Evolutionary conservation across 2,797 vertebrate genomes (phyloP).

Genomic region (Gephyroberyx darwinii): DNA sequence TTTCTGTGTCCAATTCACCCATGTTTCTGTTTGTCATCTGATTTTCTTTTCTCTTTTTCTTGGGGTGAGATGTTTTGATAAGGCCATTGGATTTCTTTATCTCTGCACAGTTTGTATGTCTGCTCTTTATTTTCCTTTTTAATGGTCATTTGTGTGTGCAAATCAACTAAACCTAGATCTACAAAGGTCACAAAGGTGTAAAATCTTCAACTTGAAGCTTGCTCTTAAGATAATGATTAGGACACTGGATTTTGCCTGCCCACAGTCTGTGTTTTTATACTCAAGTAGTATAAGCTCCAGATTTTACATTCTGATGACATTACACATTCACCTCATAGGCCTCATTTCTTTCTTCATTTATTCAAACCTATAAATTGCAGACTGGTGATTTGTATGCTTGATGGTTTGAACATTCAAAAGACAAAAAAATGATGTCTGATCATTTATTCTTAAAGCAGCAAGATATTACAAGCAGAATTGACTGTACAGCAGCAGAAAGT

Average conservation of each 20-base stretch:
- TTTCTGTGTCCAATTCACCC: neutral
- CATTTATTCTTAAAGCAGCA: conserved; percentile 77
- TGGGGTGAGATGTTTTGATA: neutral
- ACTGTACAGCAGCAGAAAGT: conserved; percentile 65
- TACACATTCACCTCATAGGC: too few species aligned
- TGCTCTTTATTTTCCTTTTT: neutral
- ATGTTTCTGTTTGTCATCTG: neutral
- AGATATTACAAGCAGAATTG: conserved; percentile 73
- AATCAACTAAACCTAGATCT: neutral
- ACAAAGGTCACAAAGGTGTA: neutral
- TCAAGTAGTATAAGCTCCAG: too few species aligned
- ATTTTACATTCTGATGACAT: too few species aligned
- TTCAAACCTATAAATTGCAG: neutral
- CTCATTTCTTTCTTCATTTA: too few species aligned
- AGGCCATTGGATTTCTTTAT: neutral
- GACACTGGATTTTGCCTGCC: neutral
- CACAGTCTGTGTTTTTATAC: neutral
- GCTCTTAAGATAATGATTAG: neutral
- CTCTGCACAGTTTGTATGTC: neutral
- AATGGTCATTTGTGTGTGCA: neutral
- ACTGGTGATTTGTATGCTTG: neutral
- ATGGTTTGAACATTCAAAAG: conserved; percentile 6
- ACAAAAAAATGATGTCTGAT: conserved; percentile 64
- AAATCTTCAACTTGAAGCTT: neutral
- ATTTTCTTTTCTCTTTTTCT: neutral